A percentile compares a stretch with the other conserved stretches of the same genome.
Evolutionary conservation across 2,888 invertebrate species (phyloP).

Genomic region (Listrodromus nycthemerus): DNA sequence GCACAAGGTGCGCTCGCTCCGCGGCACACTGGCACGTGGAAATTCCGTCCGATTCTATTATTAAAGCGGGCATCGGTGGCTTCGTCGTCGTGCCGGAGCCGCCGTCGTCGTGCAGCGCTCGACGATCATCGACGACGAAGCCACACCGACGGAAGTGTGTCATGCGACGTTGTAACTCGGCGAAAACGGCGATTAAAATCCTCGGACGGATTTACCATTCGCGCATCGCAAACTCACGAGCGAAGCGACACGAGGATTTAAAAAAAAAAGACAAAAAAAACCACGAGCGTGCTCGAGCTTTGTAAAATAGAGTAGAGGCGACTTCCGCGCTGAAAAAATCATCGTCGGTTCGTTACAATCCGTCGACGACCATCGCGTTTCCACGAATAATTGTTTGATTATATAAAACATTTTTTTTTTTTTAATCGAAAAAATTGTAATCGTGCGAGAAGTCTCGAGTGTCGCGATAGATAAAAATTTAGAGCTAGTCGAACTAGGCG

Average conservation of each 20-base stretch:
- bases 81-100: conserved; percentile 60
- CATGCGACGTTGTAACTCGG: conserved; percentile 50
- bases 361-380: conserved; percentile 57
- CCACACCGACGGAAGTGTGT: conserved; percentile 66
- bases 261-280: no score
- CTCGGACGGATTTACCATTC: conserved; percentile 49
- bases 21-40: conserved; percentile 64
- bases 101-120: conserved; percentile 57
- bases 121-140: conserved; percentile 58
- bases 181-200: conserved; percentile 52
- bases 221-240: background rate
- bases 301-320: background rate
- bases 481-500: background rate
- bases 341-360: conserved; percentile 6
- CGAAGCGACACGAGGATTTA: background rate
- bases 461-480: conserved; percentile 14
- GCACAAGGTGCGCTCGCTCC: conserved; percentile 40
- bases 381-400: conserved; percentile 7
- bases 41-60: conserved; percentile 67
- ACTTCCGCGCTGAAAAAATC: background rate
- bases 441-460: conserved; percentile 51
- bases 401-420: conserved; percentile 22
- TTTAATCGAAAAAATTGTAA: conserved; percentile 38
- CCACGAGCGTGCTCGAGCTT: background rate
- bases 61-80: conserved; percentile 64